A percentile compares a stretch with the other conserved stretches of the same genome.
These are phyloP conservation scores for Opisthograptis luteolata DNA, from an alignment of 2,888 invertebrate species.

Conservation along the genomic window DNA sequence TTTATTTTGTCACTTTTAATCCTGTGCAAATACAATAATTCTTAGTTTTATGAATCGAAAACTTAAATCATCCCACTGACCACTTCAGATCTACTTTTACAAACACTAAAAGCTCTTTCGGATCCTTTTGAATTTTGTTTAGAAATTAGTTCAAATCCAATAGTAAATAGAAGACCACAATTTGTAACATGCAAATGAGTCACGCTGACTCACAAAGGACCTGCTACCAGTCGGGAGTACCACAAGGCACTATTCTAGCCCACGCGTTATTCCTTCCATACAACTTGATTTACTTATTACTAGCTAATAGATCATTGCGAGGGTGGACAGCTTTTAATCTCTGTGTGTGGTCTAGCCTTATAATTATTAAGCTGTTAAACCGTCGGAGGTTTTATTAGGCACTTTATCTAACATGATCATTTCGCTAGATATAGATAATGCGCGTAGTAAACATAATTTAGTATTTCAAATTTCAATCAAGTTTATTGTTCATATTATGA, in stretches of 20 bases:
- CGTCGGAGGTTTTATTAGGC: conserved; percentile 47
- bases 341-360: conserved; percentile 60
- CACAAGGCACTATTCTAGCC: conserved; percentile 56
- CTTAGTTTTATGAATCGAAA: too few relatives aligned
- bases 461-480: conserved; percentile 46
- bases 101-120: too few relatives aligned
- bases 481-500: conserved; percentile 42
- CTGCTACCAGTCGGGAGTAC: conserved; percentile 60
- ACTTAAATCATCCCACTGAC: too few relatives aligned
- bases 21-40: too few relatives aligned
- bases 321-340: conserved; percentile 56
- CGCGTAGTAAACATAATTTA: conserved; percentile 42
- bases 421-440: conserved; percentile 40
- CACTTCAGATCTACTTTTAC: too few relatives aligned
- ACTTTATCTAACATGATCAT: conserved; percentile 45
- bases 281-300: conserved; percentile 39
- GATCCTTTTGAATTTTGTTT: neutral
- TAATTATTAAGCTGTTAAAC: conserved; percentile 59
- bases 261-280: conserved; percentile 53
- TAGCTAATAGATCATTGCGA: conserved; percentile 57
- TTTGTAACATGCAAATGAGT: conserved; percentile 18
- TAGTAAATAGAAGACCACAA: neutral
- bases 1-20: too few relatives aligned
- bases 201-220: conserved; percentile 44
- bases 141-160: neutral